Evolutionary conservation across 1,140 invertebrate species (phyloP), one percentile per base, ranked within the genome.

Genomic region (Galleria mellonella): DNA sequence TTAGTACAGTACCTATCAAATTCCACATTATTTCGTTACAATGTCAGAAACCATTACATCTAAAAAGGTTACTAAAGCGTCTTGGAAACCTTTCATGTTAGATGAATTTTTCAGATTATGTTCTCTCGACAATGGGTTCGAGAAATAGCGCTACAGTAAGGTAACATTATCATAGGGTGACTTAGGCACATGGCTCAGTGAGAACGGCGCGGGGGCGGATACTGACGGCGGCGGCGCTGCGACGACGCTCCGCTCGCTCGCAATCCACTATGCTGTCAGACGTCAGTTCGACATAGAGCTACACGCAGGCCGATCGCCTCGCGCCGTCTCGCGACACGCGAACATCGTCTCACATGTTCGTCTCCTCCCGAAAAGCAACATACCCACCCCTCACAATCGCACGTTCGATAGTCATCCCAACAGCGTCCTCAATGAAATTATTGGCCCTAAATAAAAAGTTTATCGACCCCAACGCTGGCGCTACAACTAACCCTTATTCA

Each of bases 401-500:
- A 17, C 5, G 17, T 23, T 17, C 15, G 8, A 1, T 11, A 38
- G 13, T n/a, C 9, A n/a, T 42, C 10, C n/a, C 9, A 3, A 29
- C 31, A 17, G 31, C 41, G n/a, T 27, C 32, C 31, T 43, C 36
- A 9, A 23, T 23, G 17, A 23, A 23, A 2, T 3, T 23, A 6
- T 43, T 42, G 38, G 43, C 42, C 28, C 48, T 32, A 51, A 52
- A 51, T 43, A 62, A 68, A 77, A 81, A 79, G 66, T 76, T 72
- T 73, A 79, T 74, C 75, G 73, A 75, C 79, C 71, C 72, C 63
- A 48, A 51, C 55, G 41, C 49, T 57, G 55, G 62, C 49, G 64
- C 63, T 65, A 73, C 68, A 75, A 71, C 76, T 6, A 78, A 82
- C 74, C 77, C 74, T 78, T 76, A 76, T 72, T 77, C 69, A 68